Base-by-base conservation (phyloP, 2,797 vertebrate species). In the Anolis apletophallus region DNA sequence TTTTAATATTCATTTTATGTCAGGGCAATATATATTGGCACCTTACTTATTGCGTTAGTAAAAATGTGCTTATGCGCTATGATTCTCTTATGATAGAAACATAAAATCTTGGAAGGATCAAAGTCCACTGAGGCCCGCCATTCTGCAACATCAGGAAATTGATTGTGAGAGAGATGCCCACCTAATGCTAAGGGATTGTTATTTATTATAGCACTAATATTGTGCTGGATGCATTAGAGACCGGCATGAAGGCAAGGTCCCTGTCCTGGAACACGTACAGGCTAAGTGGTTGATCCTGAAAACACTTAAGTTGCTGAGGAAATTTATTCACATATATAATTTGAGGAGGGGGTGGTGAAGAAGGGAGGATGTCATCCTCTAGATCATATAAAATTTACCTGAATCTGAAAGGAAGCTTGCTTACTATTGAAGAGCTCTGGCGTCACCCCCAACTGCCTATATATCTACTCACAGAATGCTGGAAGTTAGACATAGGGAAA, bases 1-100 rank as follows among this genome's bases (percentile, higher is more conserved):
- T 91, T 95, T 94, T 94, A 95, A 94, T 95, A 94, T 94, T 93
- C 92, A 91, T 95, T 95, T 94, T 94, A 93, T 94, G 93, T 94
- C 95, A 92, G 92, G 87, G 91, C 91, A 93, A 94, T 95, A 95
- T 95, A 95, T 94, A 95, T 93, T 93, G 92, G 91, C 88, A 91
- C 89, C 92, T 95, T 94, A 84, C 92, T 94, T 93, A 94, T 91
- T 89, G 91, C 93, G 93, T 95, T 94, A 95, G 94, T 95, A 94
- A 95, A 94, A 93, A 95, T 93, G 92, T 92, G 93, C 93, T 95
- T 94, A 94, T 95, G 94, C 90, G 91, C 93, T 91, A 87, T 93
- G 93, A 93, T 95, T 95, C 92, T 94, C 92, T 93, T 94, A 89
- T 89, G 93, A 94, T 93, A 94, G 93, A 94, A 95, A 83, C 94